phyloP scores from a whole-genome alignment of 2,797 vertebrate genomes.

The Mus minutoides region DNA sequence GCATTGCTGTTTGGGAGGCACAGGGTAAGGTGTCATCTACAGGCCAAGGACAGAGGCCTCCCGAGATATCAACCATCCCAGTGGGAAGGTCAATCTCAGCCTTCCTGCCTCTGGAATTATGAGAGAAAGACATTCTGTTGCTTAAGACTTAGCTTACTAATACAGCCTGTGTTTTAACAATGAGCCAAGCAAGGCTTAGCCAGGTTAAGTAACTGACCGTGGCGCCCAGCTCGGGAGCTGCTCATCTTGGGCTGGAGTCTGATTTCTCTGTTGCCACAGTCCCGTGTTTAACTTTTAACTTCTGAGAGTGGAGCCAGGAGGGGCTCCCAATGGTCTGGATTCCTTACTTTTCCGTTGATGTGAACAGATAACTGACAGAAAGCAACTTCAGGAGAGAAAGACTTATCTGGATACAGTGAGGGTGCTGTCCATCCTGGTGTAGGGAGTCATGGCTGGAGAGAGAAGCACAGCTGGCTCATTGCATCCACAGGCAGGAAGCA shows the following conservation, averaged over 20 bases:
- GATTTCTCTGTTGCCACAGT: not conserved
- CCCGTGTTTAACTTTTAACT: not conserved
- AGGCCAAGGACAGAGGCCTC: not conserved
- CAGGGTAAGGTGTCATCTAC: fast-evolving
- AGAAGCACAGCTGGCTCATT: not conserved
- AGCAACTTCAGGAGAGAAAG: not conserved
- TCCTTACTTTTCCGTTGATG: not conserved
- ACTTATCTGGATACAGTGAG: not conserved
- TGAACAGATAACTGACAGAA: not conserved
- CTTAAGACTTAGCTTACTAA: not conserved
- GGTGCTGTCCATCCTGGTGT: not conserved
- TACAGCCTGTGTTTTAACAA: not conserved
- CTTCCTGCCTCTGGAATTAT: not conserved
- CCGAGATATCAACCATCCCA: not conserved
- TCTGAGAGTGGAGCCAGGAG: not conserved
- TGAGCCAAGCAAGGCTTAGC: not conserved
- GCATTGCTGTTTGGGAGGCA: not conserved
- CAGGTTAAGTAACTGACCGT: not conserved
- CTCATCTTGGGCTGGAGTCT: not conserved
- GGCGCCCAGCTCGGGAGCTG: too few species aligned
- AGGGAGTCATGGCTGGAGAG: not conserved
- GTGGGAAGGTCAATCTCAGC: not conserved
- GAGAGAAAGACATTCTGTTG: not conserved
- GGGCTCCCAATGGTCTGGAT: not conserved
- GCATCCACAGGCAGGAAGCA: not conserved